A percentile compares a stretch with the other conserved stretches of the same genome.
Evolutionary conservation across 2,888 invertebrate genomes (phyloP).

Genomic region (Salticus scenicus): DNA sequence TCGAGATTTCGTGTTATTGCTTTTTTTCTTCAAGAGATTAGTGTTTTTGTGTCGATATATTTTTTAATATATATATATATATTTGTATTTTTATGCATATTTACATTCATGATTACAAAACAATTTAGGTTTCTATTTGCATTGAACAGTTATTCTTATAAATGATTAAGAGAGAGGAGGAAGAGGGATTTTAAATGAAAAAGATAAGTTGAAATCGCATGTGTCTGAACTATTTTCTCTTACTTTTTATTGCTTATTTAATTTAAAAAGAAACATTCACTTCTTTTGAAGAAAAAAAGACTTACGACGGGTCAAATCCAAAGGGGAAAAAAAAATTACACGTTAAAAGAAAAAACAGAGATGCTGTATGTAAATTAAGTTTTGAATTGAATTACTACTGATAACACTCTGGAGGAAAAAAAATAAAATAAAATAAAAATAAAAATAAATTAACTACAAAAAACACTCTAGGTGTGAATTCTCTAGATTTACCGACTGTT

Average conservation of each 20-base stretch:
- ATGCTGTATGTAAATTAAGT: slow-evolving; percentile 57
- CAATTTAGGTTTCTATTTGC: slow-evolving; percentile 45
- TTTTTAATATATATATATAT: too few relatives aligned
- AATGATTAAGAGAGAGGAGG: slow-evolving; percentile 37
- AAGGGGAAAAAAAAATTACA: slow-evolving; percentile 14
- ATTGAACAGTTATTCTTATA: slow-evolving; percentile 29
- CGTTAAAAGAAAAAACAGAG: slow-evolving; percentile 25
- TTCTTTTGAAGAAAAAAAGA: slow-evolving; percentile 30
- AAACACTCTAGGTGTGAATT: slow-evolving; percentile 30
- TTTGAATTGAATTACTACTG: slow-evolving; percentile 68
- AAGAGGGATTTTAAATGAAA: slow-evolving; percentile 50
- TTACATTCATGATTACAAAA: slow-evolving; percentile 62
- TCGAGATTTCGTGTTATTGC: slow-evolving; percentile 22
- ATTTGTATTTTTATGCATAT: not conserved
- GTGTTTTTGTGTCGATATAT: slow-evolving; percentile 28
- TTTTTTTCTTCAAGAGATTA: not conserved
- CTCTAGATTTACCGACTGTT: slow-evolving; percentile 16
- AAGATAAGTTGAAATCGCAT: slow-evolving; percentile 45
- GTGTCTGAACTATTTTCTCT: slow-evolving; percentile 31
- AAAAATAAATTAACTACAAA: slow-evolving; percentile 38
- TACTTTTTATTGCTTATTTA: slow-evolving; percentile 56
- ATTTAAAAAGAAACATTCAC: slow-evolving; percentile 28
- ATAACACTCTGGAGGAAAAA: slow-evolving; percentile 50
- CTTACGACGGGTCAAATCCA: slow-evolving; percentile 30
- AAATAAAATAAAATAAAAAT: not conserved